Evolutionary conservation across 35 echinoderm and acorn worm genomes (phyloP).

Genomic region (Ophiothrix spiculata): DNA sequence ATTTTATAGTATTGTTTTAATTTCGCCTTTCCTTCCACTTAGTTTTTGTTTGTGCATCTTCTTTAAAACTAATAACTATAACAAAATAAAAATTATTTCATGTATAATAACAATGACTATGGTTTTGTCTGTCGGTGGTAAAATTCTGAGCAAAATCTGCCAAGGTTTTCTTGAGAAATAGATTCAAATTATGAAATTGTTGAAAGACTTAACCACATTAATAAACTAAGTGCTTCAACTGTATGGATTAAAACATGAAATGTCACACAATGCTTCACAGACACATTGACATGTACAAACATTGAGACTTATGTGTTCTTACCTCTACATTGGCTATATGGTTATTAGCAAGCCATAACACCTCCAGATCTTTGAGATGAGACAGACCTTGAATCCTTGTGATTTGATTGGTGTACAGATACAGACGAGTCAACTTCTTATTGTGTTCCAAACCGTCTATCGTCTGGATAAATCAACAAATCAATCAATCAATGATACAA

Average conservation of each 20-base stretch:
- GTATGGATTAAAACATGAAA: too few relatives aligned
- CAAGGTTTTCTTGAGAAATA: neutral
- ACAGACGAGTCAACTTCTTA: conserved; percentile 46
- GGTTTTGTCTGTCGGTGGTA: neutral
- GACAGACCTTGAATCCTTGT: conserved; percentile 53
- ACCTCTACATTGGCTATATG: conserved; percentile 88
- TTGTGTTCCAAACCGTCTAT: conserved; percentile 75
- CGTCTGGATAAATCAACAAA: conserved; percentile 39
- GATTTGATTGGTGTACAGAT: conserved; percentile 76
- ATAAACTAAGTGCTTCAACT: neutral
- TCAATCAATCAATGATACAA: too few relatives aligned
- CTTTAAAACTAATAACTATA: too few relatives aligned
- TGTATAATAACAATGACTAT: neutral
- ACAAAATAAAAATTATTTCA: too few relatives aligned
- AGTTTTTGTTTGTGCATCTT: too few relatives aligned
- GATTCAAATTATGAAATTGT: neutral
- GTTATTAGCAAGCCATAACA: conserved; percentile 73
- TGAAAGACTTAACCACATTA: neutral
- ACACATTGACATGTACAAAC: neutral
- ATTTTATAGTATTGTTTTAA: too few relatives aligned
- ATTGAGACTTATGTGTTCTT: conserved; percentile 8
- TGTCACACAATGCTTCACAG: neutral
- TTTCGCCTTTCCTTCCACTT: too few relatives aligned
- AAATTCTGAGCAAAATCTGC: too few relatives aligned
- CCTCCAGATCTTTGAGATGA: conserved; percentile 75